Percentiles rank a stretch among this genome's conserved stretches.
Evolutionary conservation across 1,140 invertebrate species (phyloP).

Genomic region (Uloborus diversus): DNA sequence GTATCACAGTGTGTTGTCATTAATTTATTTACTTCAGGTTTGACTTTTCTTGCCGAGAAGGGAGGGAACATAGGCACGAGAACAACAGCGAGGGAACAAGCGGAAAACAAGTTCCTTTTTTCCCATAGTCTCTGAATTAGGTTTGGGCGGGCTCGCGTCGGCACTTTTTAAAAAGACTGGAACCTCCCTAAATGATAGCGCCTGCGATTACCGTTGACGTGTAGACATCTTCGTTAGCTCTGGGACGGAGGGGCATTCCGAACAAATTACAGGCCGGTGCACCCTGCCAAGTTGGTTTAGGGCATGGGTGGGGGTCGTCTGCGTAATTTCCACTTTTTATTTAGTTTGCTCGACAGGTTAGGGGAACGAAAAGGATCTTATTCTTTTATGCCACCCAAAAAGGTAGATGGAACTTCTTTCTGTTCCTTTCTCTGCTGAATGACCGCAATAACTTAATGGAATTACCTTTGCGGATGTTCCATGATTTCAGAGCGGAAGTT

Average conservation of each 20-base stretch:
- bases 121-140: too few species aligned
- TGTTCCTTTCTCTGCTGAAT: too few species aligned
- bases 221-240: constrained; percentile 53
- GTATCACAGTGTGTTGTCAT: too few species aligned
- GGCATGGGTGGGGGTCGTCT: constrained; percentile 33
- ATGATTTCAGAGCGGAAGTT: too few species aligned
- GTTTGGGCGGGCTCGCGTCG: constrained; percentile 31
- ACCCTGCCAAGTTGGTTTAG: constrained; percentile 19
- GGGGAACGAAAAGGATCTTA: neutral
- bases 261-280: constrained; percentile 50
- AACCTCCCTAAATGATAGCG: constrained; percentile 44
- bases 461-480: too few species aligned
- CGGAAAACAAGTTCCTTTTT: constrained; percentile 22
- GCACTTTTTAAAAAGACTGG: constrained; percentile 32
- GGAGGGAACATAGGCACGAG: neutral
- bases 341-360: constrained; percentile 3
- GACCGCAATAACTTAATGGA: too few species aligned
- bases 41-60: too few species aligned
- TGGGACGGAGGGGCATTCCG: constrained; percentile 37
- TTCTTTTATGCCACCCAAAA: too few species aligned
- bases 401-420: too few species aligned
- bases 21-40: too few species aligned
- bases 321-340: constrained; percentile 18
- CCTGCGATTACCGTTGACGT: constrained; percentile 50
- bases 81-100: neutral